Base-by-base conservation (phyloP, 2,888 invertebrate genomes). In the Cetonia aurata region DNA sequence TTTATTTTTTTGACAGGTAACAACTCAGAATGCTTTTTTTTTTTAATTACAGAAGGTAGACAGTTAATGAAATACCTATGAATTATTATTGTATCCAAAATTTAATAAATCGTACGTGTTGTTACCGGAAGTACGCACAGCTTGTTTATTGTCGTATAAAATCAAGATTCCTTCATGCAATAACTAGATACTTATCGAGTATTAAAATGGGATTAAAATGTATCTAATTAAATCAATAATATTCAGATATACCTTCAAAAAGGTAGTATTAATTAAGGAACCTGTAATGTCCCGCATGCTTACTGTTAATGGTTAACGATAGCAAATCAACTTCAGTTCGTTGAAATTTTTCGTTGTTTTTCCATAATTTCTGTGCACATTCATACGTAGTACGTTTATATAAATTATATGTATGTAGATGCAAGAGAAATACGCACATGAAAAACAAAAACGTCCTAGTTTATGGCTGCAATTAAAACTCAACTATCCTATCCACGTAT, bases 401-500 rank as follows among this genome's bases (percentile, higher is more conserved):
- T 37, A 8, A 37, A 37, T 25, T 25, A 25, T 25, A 25, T 37
- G 6, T 31, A 46, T 8, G 31, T 8, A 60, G 44, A 44, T 46
- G 6, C 46, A 46, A 31, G 60, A 9, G 46, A 31, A 59, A 59
- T 59, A 44, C 15, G 17, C 12, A 59, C 25, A 12, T 10, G 46
- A 13, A 60, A 60, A 60, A 46, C 31, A 60, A 60, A 59, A 60
- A 60, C 13, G 31, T 60, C 31, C 60, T 60, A 48, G 31, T 60
- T 60, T 60, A 60, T 46, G 31, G 48, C 31, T 48, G 46, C 60
- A 60, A 60, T 60, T 60, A 60, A 48, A 60, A 60, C 31, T 48
- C 31, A 33, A 60, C 46, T 60, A 60, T 59, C 60, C 46, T 60
- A 31, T 60, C 31, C 60, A 60, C 60, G 31, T 60, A 60, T 60